Percentiles rank a stretch among this genome's conserved stretches.
phyloP scores from a whole-genome alignment of 2,888 invertebrate genomes.

The Biston stratarius region DNA sequence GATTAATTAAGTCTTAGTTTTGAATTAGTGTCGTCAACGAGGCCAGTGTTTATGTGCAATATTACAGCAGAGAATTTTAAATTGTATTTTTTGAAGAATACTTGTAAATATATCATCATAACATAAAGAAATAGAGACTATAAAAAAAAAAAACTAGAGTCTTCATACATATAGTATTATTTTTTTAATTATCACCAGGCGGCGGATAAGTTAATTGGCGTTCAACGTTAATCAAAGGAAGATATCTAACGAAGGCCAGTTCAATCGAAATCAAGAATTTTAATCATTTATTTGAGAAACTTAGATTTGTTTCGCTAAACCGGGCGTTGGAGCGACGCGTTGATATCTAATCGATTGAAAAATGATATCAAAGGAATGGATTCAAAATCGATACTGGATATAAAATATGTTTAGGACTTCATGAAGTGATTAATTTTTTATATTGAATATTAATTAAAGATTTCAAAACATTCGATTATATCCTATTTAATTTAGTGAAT shows the following conservation, averaged over 20 bases:
- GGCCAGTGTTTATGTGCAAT: slow-evolving; percentile 49
- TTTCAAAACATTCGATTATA: no score
- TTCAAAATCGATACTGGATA: background rate
- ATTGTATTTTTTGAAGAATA: slow-evolving; percentile 21
- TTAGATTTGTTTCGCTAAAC: slow-evolving; percentile 30
- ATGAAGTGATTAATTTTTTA: background rate
- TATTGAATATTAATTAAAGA: background rate
- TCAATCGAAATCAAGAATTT: slow-evolving; percentile 44
- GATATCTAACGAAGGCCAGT: slow-evolving; percentile 53
- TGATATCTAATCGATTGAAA: slow-evolving; percentile 29
- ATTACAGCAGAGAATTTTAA: slow-evolving; percentile 50
- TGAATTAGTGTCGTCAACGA: slow-evolving; percentile 18
- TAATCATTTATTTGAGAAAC: slow-evolving; percentile 52
- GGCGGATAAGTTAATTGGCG: slow-evolving; percentile 56
- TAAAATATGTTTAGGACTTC: background rate
- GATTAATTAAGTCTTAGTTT: slow-evolving; percentile 18
- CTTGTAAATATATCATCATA: slow-evolving; percentile 18
- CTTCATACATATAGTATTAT: slow-evolving; percentile 6
- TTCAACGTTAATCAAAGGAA: slow-evolving; percentile 48
- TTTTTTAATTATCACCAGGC: slow-evolving; percentile 35
- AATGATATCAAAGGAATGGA: slow-evolving; percentile 9
- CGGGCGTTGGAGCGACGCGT: slow-evolving; percentile 18
- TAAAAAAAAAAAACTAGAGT: background rate
- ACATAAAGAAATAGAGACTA: slow-evolving; percentile 8
- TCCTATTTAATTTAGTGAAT: background rate